phyloP scores from a whole-genome alignment of 2,888 invertebrate genomes.

The Spilarctia lutea region DNA sequence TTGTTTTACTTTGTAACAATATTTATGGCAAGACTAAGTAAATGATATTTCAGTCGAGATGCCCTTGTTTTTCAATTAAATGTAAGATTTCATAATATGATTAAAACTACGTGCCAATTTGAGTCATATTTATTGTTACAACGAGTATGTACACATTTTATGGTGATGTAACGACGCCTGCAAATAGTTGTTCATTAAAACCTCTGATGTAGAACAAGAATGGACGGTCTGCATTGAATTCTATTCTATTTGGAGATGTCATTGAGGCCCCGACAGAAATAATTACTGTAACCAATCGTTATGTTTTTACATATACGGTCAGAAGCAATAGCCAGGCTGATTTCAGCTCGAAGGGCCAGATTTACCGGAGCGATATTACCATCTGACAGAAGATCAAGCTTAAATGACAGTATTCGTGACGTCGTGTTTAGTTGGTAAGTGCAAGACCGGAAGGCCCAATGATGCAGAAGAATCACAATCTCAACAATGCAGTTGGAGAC shows the following conservation, averaged over 20 bases:
- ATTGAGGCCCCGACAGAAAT: not conserved
- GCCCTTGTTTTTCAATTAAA: not conserved
- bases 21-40: not conserved
- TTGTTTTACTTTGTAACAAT: no score
- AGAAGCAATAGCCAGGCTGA: no score
- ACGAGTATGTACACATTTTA: not conserved
- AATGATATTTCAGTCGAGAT: not conserved
- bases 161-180: constrained; percentile 8
- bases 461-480: no score
- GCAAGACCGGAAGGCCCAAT: no score
- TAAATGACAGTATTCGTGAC: no score
- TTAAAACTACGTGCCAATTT: not conserved
- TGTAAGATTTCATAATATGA: not conserved
- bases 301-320: not conserved
- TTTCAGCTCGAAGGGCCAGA: no score
- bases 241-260: not conserved
- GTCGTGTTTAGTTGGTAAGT: no score
- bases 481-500: no score
- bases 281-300: constrained; percentile 4
- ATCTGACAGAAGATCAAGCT: no score
- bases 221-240: constrained; percentile 13
- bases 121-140: not conserved
- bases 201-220: constrained; percentile 42
- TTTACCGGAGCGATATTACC: no score
- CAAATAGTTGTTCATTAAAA: constrained; percentile 36